Base-by-base conservation (phyloP, 2,113 vertebrate species). In the Oncorhynchus gorbuscha region DNA sequence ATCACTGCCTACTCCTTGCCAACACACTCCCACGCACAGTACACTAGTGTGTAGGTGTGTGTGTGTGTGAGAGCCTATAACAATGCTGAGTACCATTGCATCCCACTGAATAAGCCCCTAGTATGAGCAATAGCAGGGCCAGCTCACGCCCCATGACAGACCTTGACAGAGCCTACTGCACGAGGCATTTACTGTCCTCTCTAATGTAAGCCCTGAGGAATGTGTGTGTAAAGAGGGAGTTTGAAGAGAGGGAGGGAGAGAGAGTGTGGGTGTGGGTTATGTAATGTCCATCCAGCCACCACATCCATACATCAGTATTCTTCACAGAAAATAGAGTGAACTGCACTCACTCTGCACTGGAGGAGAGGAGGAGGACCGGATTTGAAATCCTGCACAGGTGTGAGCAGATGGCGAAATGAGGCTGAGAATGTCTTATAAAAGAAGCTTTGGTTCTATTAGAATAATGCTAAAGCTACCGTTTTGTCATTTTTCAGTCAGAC, bases 101-200 rank as follows among this genome's bases (percentile, higher is more conserved):
- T 80, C 80, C 81, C 84, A 86, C 75, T 32, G 58, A 76, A 82
- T 74, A 8, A 79, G 81, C 85, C 51, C 16, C 4, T 55, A 7
- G 51, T 18, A 55, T 18, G 51, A 55, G 16, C 13, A 55, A 55
- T 55, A 55, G 5, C 12, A 55, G 51, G 51, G 16, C 3, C 13
- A 2, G 51, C 51, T 16, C 3, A 18, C 13, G 1, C 3, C 12
- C 16, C 12, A 55, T 3, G 49, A 13, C 49, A 11, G 49, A 55
- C 16, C 14, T 3, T 55, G 51, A 55, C 14, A 55, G 51, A 55
- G 4, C 16, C 16, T 14, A 14, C 51, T 55, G 51, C 18, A 62
- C 5, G 2, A 22, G n/a, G 59, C n/a, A 1, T 22, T n/a, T n/a
- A 3, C 59, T 58, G 55, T 58, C 55, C 55, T 20, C 18, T 58